Evolutionary conservation across 1,140 invertebrate species (phyloP).

Genomic region (Planococcus citri): DNA sequence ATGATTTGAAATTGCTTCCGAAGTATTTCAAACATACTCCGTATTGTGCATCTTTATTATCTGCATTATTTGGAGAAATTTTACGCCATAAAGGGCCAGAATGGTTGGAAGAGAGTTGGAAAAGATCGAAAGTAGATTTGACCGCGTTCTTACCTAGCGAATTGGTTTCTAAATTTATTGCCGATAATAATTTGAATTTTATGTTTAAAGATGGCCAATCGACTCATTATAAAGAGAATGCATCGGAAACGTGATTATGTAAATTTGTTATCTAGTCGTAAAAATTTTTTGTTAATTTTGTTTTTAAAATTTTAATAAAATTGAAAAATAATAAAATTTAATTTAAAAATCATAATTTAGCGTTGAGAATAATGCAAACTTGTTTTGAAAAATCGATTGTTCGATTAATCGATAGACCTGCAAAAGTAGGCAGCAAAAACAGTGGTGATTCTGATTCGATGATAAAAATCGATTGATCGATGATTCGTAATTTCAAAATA

Average conservation of each 20-base stretch:
- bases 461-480: too few relatives aligned
- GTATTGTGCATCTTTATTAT: neutral
- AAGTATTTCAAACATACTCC: neutral
- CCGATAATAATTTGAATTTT: neutral
- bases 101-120: conserved; percentile 12
- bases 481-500: too few relatives aligned
- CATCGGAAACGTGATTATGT: neutral
- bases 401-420: too few relatives aligned
- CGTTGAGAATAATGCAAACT: too few relatives aligned
- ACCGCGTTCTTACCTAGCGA: neutral
- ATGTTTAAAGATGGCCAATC: neutral
- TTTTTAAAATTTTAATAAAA: too few relatives aligned
- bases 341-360: too few relatives aligned
- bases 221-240: neutral
- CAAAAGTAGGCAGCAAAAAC: too few relatives aligned
- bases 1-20: neutral
- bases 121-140: neutral
- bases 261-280: too few relatives aligned
- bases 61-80: neutral
- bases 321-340: too few relatives aligned
- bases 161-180: neutral
- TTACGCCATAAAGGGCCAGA: neutral
- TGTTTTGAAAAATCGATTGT: too few relatives aligned
- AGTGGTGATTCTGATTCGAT: too few relatives aligned
- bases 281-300: too few relatives aligned